phyloP scores from a whole-genome alignment of 30 jellyfish, hydroid and myxozoan species.

The Cassiopea andromeda region DNA sequence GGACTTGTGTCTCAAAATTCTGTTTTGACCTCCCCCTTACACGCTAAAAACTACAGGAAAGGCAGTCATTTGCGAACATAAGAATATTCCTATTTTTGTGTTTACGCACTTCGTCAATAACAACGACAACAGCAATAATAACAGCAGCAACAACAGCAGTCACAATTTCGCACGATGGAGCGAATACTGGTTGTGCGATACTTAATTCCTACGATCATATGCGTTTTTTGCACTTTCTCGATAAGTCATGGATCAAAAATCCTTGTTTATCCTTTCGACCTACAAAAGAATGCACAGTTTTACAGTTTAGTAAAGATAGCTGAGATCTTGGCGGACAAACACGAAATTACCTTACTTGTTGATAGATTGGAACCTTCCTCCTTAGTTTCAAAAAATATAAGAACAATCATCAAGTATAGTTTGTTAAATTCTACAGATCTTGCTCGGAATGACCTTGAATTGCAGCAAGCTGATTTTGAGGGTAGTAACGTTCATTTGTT shows the following conservation, averaged over 20 bases:
- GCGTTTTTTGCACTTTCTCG: neutral
- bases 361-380: too few species aligned
- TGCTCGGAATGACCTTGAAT: neutral
- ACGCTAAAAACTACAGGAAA: too few species aligned
- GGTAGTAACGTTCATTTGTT: neutral
- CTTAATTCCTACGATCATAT: neutral
- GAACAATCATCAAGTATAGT: too few species aligned
- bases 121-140: neutral
- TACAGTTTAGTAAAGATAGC: conserved; percentile 30
- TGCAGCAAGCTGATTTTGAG: neutral
- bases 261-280: conserved; percentile 53
- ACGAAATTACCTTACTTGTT: conserved; percentile 48
- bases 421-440: too few species aligned
- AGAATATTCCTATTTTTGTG: too few species aligned
- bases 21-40: too few species aligned
- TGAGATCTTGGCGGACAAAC: conserved; percentile 49
- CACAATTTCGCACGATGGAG: neutral
- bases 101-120: too few species aligned
- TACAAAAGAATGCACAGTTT: conserved; percentile 7
- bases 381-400: too few species aligned
- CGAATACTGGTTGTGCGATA: too few species aligned
- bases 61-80: too few species aligned
- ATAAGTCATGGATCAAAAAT: conserved; percentile 27
- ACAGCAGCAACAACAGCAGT: neutral
- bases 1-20: too few species aligned